These are phyloP conservation scores for Nasonia vitripennis DNA, from an alignment of 1,140 invertebrate species.

Conservation along the genomic window DNA sequence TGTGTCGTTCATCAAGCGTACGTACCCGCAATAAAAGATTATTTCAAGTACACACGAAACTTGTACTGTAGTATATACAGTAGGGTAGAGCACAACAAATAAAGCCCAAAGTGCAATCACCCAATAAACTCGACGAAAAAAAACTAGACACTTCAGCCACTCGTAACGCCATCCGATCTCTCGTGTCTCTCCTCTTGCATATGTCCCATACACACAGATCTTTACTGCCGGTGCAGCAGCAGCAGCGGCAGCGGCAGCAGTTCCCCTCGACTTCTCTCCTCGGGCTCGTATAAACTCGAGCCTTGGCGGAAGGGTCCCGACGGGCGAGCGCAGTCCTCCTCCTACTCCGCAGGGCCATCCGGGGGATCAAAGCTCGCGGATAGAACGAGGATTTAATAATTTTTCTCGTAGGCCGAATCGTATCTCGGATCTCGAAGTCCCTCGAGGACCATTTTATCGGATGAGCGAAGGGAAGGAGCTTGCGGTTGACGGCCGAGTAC, in stretches of 20 bases:
- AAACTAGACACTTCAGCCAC: background rate
- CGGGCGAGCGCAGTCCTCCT: background rate
- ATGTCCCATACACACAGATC: conserved; percentile 9
- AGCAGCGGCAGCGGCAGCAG: background rate
- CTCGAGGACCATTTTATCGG: conserved; percentile 14
- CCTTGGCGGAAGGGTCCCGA: background rate
- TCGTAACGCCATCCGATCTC: background rate
- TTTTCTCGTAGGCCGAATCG: conserved; percentile 22
- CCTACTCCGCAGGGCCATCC: background rate
- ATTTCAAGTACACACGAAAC: background rate
- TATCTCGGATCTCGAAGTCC: conserved; percentile 8
- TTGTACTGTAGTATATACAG: background rate
- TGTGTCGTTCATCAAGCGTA: background rate
- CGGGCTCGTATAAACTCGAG: conserved; percentile 25
- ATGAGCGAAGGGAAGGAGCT: conserved; percentile 13
- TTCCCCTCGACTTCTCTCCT: conserved; percentile 18
- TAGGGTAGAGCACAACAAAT: background rate
- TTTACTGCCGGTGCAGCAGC: background rate
- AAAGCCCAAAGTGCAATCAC: background rate
- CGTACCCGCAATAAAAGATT: background rate
- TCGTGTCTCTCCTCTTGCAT: conserved; percentile 2
- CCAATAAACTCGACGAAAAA: background rate
- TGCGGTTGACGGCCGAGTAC: background rate
- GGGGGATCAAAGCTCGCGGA: conserved; percentile 23
- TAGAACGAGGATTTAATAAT: conserved; percentile 46